Evolutionary conservation across 2,797 vertebrate species (phyloP).

Genomic region (Acipenser oxyrinchus): DNA sequence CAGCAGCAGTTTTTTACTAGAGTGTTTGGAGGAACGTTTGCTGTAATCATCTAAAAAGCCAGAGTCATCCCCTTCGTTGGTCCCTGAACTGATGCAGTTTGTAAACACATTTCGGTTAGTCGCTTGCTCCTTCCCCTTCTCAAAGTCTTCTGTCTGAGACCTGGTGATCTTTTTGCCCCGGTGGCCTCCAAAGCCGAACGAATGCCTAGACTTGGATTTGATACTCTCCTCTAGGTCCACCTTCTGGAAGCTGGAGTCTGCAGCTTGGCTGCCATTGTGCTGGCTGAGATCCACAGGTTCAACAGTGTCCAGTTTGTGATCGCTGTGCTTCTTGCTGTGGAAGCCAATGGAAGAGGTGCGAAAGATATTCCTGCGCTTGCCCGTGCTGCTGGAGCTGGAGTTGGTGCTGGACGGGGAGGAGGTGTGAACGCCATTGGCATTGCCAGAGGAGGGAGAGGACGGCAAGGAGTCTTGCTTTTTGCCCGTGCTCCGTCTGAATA

Average conservation of each 20-base stretch:
- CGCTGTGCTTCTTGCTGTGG: conserved; percentile 70
- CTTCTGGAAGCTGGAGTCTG: conserved; percentile 52
- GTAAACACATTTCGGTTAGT: conserved; percentile 88
- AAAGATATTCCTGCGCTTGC: conserved; percentile 89
- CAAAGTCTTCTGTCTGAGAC: conserved; percentile 87
- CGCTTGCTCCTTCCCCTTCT: conserved; percentile 51
- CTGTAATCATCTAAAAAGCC: conserved; percentile 83
- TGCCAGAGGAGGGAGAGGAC: conserved; percentile 87
- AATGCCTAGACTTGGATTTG: conserved; percentile 73
- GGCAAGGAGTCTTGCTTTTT: conserved; percentile 88
- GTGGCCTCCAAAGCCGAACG: conserved; percentile 77
- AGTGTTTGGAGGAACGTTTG: conserved; percentile 57
- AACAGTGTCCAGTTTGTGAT: conserved; percentile 52
- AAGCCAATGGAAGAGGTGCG: conserved; percentile 88
- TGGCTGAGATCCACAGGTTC: conserved; percentile 37
- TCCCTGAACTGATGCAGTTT: conserved; percentile 89
- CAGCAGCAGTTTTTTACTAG: conserved; percentile 72
- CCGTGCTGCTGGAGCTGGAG: conserved; percentile 91
- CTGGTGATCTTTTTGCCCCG: conserved; percentile 84
- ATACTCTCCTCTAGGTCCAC: conserved; percentile 50
- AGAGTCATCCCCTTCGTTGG: conserved; percentile 87
- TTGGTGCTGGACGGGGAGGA: conserved; percentile 96
- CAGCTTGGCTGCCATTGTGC: conserved; percentile 52
- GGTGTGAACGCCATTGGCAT: conserved; percentile 76
- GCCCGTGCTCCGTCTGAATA: conserved; percentile 84